Evolutionary conservation across 1,140 invertebrate genomes (phyloP).

Genomic region (Drosophila chauvacae): DNA sequence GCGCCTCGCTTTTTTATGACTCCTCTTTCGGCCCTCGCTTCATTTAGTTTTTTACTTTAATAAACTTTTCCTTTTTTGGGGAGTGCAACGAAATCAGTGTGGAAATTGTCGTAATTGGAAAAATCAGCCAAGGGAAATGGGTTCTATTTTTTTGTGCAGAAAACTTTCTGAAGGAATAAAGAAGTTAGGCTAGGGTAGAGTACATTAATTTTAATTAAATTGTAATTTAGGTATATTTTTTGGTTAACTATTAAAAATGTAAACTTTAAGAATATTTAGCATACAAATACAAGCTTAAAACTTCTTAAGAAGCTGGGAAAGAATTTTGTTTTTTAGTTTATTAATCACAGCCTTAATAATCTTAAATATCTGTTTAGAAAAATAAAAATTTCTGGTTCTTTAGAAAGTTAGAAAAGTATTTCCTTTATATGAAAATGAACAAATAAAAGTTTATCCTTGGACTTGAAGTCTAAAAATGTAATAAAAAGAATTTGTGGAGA

Average conservation of each 20-base stretch:
- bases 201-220: constrained; percentile 12
- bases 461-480: not conserved
- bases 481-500: not conserved
- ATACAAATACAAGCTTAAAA: no score
- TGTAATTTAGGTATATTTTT: not conserved
- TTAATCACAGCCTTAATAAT: no score
- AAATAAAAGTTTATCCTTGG: no score
- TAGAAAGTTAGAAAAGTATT: not conserved
- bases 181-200: not conserved
- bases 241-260: not conserved
- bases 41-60: constrained; percentile 21
- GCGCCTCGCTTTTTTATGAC: constrained; percentile 39
- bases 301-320: not conserved
- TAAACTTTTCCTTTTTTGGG: constrained; percentile 20
- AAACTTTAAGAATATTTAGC: no score
- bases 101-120: constrained; percentile 31
- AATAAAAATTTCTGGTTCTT: no score
- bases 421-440: no score
- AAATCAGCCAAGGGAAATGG: not conserved
- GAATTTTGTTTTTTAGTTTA: not conserved
- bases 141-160: not conserved
- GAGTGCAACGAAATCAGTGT: constrained; percentile 20
- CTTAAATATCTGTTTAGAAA: no score
- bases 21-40: constrained; percentile 9
- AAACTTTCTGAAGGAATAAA: not conserved